Evolutionary conservation across 2,888 invertebrate genomes (phyloP).

Genomic region (Chymomyza fuscimana): DNA sequence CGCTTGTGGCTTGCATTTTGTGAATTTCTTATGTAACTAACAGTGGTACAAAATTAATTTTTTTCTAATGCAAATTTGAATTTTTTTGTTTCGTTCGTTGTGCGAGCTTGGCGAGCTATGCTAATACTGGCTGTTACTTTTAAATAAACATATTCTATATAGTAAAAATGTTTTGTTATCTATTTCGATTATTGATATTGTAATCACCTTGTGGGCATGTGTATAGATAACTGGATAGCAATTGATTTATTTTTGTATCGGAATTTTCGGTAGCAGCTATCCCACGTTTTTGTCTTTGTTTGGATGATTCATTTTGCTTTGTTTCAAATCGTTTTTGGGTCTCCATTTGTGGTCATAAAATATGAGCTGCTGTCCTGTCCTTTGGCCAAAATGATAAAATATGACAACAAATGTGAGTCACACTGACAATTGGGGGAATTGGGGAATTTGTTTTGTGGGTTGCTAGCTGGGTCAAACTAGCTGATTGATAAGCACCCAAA

Average conservation of each 20-base stretch:
- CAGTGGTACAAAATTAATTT: neutral
- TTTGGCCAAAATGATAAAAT: neutral
- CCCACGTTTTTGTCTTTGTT: neutral
- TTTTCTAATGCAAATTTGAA: neutral
- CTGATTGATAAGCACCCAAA: neutral
- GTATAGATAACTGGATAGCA: neutral
- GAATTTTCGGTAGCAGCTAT: neutral
- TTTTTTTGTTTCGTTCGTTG: constrained; percentile 4
- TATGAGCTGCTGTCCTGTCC: neutral
- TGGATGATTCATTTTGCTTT: neutral
- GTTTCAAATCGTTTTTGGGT: too few relatives aligned
- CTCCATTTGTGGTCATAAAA: neutral
- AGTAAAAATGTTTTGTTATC: neutral
- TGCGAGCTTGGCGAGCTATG: neutral
- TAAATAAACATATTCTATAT: constrained; percentile 3
- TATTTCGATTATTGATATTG: constrained; percentile 1
- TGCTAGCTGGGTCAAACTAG: neutral
- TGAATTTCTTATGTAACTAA: constrained; percentile 4
- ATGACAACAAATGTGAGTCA: neutral
- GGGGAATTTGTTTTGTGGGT: too few relatives aligned
- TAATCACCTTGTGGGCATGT: neutral
- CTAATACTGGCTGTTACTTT: neutral
- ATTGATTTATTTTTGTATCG: neutral
- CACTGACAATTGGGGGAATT: neutral
- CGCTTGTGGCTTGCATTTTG: constrained; percentile 7